Conservation (phyloP, 2,113 vertebrate genomes). For the Eira barbara region DNA sequence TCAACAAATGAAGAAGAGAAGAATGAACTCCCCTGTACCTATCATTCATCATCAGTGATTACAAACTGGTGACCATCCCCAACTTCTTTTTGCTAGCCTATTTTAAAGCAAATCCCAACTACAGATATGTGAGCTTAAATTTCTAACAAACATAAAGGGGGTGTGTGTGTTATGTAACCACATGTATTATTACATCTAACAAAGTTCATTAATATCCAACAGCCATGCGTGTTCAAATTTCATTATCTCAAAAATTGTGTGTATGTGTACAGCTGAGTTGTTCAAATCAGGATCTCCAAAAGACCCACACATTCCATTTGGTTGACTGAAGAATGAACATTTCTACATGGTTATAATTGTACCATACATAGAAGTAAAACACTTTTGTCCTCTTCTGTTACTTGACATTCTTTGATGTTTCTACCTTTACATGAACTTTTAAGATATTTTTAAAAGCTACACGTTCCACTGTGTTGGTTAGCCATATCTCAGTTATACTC, state of each 20-base stretch:
- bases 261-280: background rate
- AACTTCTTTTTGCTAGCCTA: background rate
- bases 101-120: constrained; percentile 18
- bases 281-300: background rate
- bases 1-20: background rate
- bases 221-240: background rate
- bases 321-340: background rate
- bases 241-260: background rate
- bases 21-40: background rate
- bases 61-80: background rate
- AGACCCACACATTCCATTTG: background rate
- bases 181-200: background rate
- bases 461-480: background rate
- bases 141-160: background rate
- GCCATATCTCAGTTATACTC: background rate
- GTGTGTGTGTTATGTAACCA: background rate
- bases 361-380: background rate
- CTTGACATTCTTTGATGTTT: constrained; percentile 7
- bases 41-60: background rate
- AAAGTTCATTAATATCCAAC: constrained; percentile 1
- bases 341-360: constrained; percentile 1
- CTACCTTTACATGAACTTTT: background rate
- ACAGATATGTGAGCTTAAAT: background rate
- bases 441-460: constrained; percentile 33
- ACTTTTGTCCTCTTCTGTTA: background rate